phyloP scores from a whole-genome alignment of 2,113 vertebrate species.

The Coreoperca whiteheadi region DNA sequence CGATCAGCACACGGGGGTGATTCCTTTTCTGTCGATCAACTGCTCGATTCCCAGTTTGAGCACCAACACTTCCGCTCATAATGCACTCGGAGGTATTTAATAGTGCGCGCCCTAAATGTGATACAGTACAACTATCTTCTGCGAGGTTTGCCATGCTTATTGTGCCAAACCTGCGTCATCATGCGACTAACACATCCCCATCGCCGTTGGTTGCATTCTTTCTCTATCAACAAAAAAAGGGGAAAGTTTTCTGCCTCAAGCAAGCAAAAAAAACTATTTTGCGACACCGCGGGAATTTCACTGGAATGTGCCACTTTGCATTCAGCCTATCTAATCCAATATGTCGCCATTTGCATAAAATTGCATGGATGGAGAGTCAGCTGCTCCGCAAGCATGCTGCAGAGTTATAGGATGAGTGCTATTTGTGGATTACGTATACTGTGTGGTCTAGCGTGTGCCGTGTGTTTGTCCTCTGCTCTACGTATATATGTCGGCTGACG shows the following conservation, averaged over 20 bases:
- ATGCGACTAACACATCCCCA: conserved; percentile 4
- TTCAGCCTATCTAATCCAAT: conserved; percentile 53
- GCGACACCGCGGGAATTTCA: conserved; percentile 28
- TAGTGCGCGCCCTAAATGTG: not conserved
- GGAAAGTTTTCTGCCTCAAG: conserved; percentile 38
- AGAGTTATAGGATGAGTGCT: conserved; percentile 4
- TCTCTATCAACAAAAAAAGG: conserved; percentile 31
- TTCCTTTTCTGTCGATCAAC: not conserved
- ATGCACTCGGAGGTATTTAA: not conserved
- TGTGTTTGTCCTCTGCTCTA: conserved; percentile 58
- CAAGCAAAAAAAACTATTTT: conserved; percentile 44
- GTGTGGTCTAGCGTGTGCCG: conserved; percentile 43
- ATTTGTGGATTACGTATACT: conserved; percentile 13
- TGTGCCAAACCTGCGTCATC: conserved; percentile 28
- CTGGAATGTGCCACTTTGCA: conserved; percentile 42
- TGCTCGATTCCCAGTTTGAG: not conserved
- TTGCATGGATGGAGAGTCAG: conserved; percentile 48
- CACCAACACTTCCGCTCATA: not conserved
- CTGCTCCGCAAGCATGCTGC: conserved; percentile 25
- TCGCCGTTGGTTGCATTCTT: conserved; percentile 38
- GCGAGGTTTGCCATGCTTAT: not conserved
- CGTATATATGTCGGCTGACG: conserved; percentile 66
- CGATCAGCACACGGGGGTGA: not conserved
- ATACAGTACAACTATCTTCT: not conserved
- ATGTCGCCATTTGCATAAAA: conserved; percentile 64